Evolutionary conservation across 2,888 invertebrate species (phyloP), one percentile per base, ranked within the genome.

Genomic region (Callosobruchus maculatus): DNA sequence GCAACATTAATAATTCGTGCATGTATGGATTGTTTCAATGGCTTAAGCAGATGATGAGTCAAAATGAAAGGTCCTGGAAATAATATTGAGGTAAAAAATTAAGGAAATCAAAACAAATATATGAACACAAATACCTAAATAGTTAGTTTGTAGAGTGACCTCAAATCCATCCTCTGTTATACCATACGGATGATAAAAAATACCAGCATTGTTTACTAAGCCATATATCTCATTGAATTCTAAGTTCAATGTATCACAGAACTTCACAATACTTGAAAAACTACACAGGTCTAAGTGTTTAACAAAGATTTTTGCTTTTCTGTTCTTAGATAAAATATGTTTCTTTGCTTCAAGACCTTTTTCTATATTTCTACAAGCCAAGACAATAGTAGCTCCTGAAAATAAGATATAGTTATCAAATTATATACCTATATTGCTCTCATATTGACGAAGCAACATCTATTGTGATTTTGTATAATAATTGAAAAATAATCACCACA

Each of bases 101-200:
- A 18, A 9, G n/a, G 66, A 20, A 5, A 21, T 49, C 26, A 26
- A 26, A 4, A 26, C 26, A 26, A 26, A 4, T 26, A n/a, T n/a
- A n/a, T n/a, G 3, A 30, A 30, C 3, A 30, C 49, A 7, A 82
- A 78, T 82, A 88, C 89, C 89, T 76, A 90, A 84, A 84, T 90
- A 89, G 83, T 90, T 90, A 13, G 88, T 88, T 82, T 90, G 90
- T 80, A 89, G 88, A 18, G 89, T 89, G 70, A 87, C 82, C 81
- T 90, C 90, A 82, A 88, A 88, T 21, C 87, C 86, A 83, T 90
- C 89, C 72, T 84, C 85, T 0, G 90, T 90, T 74, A 87, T 77
- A 75, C 84, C 79, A 76, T 87, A 87, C n/a, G 88, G 88, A 79
- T 88, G 85, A 81, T 88, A 88, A 85, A 90, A 89, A 20, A 90